Conservation (phyloP, 1,140 invertebrate genomes). For the Lucilia cuprina region DNA sequence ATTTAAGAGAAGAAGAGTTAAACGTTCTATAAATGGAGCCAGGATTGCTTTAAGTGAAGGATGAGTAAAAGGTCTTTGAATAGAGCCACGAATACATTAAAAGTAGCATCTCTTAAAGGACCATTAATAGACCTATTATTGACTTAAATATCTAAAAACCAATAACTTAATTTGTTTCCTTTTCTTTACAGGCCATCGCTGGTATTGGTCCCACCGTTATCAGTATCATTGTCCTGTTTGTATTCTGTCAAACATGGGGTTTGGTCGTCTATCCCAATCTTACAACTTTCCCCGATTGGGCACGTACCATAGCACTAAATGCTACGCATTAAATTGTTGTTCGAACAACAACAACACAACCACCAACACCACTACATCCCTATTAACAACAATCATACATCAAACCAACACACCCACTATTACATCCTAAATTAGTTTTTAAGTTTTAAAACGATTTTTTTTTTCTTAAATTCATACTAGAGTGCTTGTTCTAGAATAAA, state of each 20-base stretch:
- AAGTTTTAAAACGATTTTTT: background rate
- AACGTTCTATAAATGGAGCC: too few species aligned
- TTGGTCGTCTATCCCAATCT: conserved; percentile 64
- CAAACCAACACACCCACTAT: too few species aligned
- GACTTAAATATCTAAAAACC: too few species aligned
- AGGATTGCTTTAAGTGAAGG: too few species aligned
- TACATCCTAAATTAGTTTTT: conserved; percentile 3
- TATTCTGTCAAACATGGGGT: conserved; percentile 74
- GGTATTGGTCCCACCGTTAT: conserved; percentile 82
- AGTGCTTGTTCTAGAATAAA: background rate
- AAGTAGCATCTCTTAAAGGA: background rate
- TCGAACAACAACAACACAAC: background rate
- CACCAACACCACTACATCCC: too few species aligned
- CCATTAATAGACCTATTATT: too few species aligned
- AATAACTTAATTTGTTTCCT: background rate
- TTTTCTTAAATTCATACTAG: background rate
- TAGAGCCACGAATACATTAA: too few species aligned
- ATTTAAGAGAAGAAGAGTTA: too few species aligned
- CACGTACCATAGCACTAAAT: conserved; percentile 35
- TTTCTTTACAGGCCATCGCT: conserved; percentile 66
- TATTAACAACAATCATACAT: too few species aligned
- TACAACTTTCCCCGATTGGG: conserved; percentile 61
- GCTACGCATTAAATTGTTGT: background rate
- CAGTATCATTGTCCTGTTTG: conserved; percentile 72
- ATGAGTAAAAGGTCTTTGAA: too few species aligned